Conservation (phyloP, 2,888 invertebrate species). For the Troides helena region DNA sequence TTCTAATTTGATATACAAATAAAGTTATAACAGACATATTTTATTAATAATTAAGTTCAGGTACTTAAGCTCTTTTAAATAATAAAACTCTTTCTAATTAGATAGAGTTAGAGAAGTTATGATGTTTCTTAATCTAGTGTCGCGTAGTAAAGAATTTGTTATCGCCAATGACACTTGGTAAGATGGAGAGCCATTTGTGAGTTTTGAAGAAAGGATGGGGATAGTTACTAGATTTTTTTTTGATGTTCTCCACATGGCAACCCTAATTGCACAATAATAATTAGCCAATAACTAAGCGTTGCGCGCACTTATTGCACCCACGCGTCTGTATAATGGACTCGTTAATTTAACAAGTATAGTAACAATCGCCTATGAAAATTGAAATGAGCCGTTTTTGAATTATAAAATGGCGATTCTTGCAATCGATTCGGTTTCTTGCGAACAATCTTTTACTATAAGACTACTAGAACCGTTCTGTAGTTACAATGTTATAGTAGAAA, state of each 20-base stretch:
- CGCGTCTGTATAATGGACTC: slow-evolving; percentile 53
- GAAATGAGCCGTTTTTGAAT: slow-evolving; percentile 31
- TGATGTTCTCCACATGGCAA: slow-evolving; percentile 3
- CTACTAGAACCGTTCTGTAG: not conserved
- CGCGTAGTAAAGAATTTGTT: no score
- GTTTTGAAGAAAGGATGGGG: not conserved
- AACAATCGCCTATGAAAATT: slow-evolving; percentile 38
- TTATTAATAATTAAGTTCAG: no score
- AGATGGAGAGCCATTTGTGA: no score
- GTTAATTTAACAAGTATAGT: slow-evolving; percentile 46
- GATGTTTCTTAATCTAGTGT: no score
- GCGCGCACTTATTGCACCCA: slow-evolving; percentile 44
- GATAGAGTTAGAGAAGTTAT: no score
- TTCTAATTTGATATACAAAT: no score
- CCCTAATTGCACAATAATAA: slow-evolving; percentile 51
- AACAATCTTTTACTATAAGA: not conserved
- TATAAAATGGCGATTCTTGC: slow-evolving; percentile 1
- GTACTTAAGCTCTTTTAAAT: no score
- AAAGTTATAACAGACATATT: no score
- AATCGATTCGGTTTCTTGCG: not conserved
- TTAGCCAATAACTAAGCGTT: slow-evolving; percentile 54
- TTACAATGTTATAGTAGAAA: not conserved
- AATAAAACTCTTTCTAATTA: no score
- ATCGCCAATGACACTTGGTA: no score
- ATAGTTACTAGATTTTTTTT: not conserved